These are phyloP conservation scores for Picathartes gymnocephalus DNA, from an alignment of 2,113 vertebrate species.

Conservation along the genomic window DNA sequence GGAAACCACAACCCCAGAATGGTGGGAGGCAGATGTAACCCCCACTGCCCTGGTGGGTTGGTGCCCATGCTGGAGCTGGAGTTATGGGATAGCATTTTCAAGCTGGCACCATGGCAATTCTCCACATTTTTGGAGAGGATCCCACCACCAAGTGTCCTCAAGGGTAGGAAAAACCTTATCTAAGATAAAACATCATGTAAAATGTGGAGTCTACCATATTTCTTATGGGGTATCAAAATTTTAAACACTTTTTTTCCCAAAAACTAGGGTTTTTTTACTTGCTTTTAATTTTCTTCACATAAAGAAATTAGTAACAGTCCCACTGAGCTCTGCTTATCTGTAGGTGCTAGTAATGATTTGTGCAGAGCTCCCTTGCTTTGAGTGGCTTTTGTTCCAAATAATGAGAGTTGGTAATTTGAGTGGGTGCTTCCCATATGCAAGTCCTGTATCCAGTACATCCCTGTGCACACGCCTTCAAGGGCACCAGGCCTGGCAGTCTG, in stretches of 20 bases:
- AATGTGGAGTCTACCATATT: not conserved
- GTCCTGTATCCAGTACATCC: not conserved
- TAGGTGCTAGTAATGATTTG: not conserved
- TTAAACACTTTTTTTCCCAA: not conserved
- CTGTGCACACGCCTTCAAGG: not conserved
- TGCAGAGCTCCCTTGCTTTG: not conserved
- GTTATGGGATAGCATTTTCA: not conserved
- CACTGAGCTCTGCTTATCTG: not conserved
- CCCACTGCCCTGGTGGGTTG: rapidly evolving
- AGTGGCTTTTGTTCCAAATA: not conserved
- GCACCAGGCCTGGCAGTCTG: not conserved
- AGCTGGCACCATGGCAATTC: not conserved
- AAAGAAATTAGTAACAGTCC: not conserved
- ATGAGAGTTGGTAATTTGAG: not conserved
- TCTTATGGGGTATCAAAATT: not conserved
- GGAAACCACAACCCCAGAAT: rapidly evolving
- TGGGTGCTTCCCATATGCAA: not conserved
- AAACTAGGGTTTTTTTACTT: not conserved
- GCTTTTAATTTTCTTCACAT: not conserved
- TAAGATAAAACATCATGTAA: not conserved
- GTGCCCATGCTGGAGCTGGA: not conserved
- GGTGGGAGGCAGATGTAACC: not conserved
- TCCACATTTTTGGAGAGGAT: not conserved
- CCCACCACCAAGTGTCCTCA: not conserved
- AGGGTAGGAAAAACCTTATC: not conserved